Evolutionary conservation across 2,113 vertebrate genomes (phyloP), one percentile per base, ranked within the genome.

Genomic region (Cairina moschata): DNA sequence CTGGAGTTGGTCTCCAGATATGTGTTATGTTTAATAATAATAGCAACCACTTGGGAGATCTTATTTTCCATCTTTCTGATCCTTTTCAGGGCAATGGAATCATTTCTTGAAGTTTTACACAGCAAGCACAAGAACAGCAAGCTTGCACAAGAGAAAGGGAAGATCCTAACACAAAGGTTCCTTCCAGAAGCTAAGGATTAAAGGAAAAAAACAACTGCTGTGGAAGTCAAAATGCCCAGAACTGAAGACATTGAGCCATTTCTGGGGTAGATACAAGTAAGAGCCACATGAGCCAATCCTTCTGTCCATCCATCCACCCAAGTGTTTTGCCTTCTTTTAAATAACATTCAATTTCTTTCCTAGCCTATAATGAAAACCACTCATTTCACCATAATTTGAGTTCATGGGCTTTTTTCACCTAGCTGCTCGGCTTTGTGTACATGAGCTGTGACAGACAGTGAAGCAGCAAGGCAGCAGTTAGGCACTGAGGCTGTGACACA

Each of bases 361-460:
- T 55, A 74, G 22, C 29, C 29, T 59, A 36, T 31, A 83, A 52
- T 15, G 46, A 73, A 85, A 93, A 74, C 36, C 31, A 73, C 36
- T 69, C 16, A 65, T 71, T 87, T 91, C 50, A 59, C 32, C 1
- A 0, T 28, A 9, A 48, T 66, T 87, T 46, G 48, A 58, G 34
- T 1, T 3, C 1, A 15, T 2, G 32, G 2, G 25, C 25, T 73
- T 85, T 83, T 44, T 73, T 71, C 31, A 76, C 46, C 50, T 46
- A 0, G 0, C 32, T 32, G 11, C 63, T 87, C 72, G 44, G 42
- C 11, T 15, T 9, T 28, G n/a, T 6, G 25, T 28, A 52, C 32
- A 46, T 26, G 63, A 50, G 34, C 26, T 79, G 86, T 65, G 32
- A 73, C 44, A 71, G 71, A 79, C 86, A 76, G 50, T 3, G 22